phyloP scores from a whole-genome alignment of 2,113 vertebrate species.

The Corythornis vintsioides region DNA sequence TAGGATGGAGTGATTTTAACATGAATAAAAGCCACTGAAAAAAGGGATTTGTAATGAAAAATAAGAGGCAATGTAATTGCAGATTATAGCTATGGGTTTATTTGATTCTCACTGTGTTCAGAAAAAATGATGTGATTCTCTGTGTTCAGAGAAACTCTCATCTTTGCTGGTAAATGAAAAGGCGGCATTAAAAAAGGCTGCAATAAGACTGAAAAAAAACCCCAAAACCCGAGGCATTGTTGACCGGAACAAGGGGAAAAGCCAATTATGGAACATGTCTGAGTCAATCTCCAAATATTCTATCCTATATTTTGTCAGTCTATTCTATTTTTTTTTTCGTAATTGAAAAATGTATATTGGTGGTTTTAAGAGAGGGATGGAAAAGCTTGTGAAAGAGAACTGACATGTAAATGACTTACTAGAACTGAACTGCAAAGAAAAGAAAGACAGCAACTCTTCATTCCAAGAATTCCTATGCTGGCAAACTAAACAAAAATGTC shows the following conservation, averaged over 20 bases:
- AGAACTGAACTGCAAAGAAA: background rate
- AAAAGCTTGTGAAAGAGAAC: background rate
- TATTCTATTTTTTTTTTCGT: background rate
- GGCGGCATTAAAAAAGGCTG: background rate
- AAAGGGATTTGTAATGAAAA: background rate
- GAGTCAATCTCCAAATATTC: background rate
- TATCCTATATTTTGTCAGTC: background rate
- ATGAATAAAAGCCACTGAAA: background rate
- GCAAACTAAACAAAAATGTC: background rate
- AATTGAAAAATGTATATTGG: background rate
- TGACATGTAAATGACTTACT: background rate
- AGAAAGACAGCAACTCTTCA: background rate
- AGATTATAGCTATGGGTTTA: background rate
- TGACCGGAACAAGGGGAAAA: background rate
- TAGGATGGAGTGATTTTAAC: background rate
- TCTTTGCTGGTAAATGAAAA: background rate
- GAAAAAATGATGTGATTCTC: background rate
- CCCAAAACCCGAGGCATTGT: background rate
- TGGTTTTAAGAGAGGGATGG: background rate
- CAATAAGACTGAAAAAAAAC: background rate
- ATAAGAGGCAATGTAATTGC: background rate
- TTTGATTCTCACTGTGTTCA: background rate
- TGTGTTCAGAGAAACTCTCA: background rate
- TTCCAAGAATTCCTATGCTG: background rate
- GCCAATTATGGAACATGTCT: background rate